Evolutionary conservation across 2,797 vertebrate species (phyloP), one percentile per base, ranked within the genome.

Genomic region (Moxostoma hubbsi): DNA sequence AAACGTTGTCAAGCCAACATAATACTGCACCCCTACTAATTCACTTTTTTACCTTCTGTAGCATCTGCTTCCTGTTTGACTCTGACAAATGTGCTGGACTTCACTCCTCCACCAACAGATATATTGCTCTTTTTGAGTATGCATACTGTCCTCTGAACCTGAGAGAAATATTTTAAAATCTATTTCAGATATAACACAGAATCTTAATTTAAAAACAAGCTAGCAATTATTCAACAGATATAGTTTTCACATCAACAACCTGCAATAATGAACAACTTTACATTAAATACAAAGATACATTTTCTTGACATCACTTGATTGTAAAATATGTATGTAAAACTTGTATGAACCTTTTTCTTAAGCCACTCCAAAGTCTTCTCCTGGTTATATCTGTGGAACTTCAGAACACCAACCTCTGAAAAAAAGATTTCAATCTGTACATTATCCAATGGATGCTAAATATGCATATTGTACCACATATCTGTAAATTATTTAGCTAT

Each of bases 291-390:
- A 74, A 49, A 65, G 3, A 16, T 55, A 6, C 11, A 18, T 10
- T 16, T n/a, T 5, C 50, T 57, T 64, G 12, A 16, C 12, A 53
- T 43, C 4, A 7, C 11, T 6, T 43, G 9, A 15, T 18, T 9
- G 18, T 16, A 6, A 53, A 46, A 7, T 12, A 70, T 4, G 5
- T 62, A n/a, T n/a, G n/a, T 10, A 0, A 0, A 6, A 18, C 12
- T 50, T 64, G 9, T 12, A 59, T 50, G 0, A 59, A 98, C 98
- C 96, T 99, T 99, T 90, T 96, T 98, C 86, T 93, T 95, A 86
- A 99, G 93, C 98, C 97, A 99, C 59, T 90, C 91, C 89, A 98
- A 81, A 6, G 96, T 95, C 90, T 94, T 97, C 89, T 97, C 95
- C 84, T 94, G 89, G 88, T 91, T 98, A 88, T 97, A 98, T 84